Evolutionary conservation across 1,140 invertebrate species (phyloP).

Genomic region (Ctenoplectra terminalis): DNA sequence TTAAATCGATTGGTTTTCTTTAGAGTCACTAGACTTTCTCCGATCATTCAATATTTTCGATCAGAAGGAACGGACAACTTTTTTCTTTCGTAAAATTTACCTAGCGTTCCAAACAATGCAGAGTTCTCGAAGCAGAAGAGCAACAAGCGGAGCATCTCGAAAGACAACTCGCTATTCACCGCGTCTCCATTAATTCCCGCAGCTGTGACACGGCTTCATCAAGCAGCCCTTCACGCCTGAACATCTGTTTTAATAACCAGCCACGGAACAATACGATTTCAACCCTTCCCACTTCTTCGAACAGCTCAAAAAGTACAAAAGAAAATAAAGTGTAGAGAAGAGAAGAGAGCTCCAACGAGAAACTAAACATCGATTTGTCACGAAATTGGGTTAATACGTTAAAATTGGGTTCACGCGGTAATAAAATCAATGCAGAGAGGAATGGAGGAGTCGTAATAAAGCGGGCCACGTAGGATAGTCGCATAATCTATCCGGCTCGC

Average conservation of each 20-base stretch:
- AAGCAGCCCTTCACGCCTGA: background rate
- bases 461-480: background rate
- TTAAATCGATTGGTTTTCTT: too few relatives aligned
- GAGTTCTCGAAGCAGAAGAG: background rate
- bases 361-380: background rate
- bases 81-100: background rate
- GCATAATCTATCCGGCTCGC: conserved; percentile 23
- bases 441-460: conserved; percentile 9
- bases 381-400: background rate
- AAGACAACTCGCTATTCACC: background rate
- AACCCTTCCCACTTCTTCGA: background rate
- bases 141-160: background rate
- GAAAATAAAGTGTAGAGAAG: background rate
- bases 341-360: too few relatives aligned
- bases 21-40: too few relatives aligned
- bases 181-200: background rate
- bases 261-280: background rate
- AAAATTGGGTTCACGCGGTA: background rate
- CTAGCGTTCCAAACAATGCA: background rate
- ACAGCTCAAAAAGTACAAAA: background rate
- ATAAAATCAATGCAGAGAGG: conserved; percentile 3
- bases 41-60: too few relatives aligned
- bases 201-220: background rate
- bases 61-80: too few relatives aligned
- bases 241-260: background rate